These are phyloP conservation scores for Panagrolaimus sp. DNA, from an alignment of 1,140 invertebrate species.

Conservation along the genomic window DNA sequence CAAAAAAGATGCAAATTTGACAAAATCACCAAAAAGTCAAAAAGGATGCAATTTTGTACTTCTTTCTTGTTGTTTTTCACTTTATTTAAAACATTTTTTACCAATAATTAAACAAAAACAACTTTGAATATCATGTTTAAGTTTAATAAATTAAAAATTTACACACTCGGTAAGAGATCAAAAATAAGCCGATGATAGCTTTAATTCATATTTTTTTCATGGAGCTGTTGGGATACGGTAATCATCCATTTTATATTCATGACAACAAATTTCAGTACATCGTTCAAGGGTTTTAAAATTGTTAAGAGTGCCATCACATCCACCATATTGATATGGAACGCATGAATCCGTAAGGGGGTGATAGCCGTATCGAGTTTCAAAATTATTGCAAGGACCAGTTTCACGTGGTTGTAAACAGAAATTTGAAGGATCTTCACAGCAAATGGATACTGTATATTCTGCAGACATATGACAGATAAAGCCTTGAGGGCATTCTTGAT, in stretches of 20 bases:
- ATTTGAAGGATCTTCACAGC: slow-evolving; percentile 55
- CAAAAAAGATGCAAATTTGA: too few relatives aligned
- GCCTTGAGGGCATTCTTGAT: slow-evolving; percentile 52
- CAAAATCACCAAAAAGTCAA: too few relatives aligned
- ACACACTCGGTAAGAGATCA: neutral
- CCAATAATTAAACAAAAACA: slow-evolving; percentile 22
- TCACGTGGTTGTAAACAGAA: slow-evolving; percentile 55
- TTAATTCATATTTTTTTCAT: slow-evolving; percentile 14
- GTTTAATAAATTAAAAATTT: neutral
- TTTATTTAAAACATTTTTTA: too few relatives aligned
- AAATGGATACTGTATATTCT: slow-evolving; percentile 49
- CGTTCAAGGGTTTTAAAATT: slow-evolving; percentile 66
- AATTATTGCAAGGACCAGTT: slow-evolving; percentile 58
- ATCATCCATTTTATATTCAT: slow-evolving; percentile 45
- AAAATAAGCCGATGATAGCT: neutral
- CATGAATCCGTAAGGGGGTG: slow-evolving; percentile 60
- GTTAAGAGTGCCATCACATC: slow-evolving; percentile 75
- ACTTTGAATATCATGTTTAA: slow-evolving; percentile 17
- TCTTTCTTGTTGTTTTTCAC: too few relatives aligned
- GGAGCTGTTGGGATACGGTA: slow-evolving; percentile 11
- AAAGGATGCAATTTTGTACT: too few relatives aligned
- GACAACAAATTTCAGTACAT: slow-evolving; percentile 58
- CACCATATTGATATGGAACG: slow-evolving; percentile 63
- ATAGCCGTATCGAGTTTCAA: slow-evolving; percentile 59
- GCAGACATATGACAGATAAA: slow-evolving; percentile 56